Evolutionary conservation across 2,113 vertebrate genomes (phyloP).

Genomic region (Lophochroa leadbeateri): DNA sequence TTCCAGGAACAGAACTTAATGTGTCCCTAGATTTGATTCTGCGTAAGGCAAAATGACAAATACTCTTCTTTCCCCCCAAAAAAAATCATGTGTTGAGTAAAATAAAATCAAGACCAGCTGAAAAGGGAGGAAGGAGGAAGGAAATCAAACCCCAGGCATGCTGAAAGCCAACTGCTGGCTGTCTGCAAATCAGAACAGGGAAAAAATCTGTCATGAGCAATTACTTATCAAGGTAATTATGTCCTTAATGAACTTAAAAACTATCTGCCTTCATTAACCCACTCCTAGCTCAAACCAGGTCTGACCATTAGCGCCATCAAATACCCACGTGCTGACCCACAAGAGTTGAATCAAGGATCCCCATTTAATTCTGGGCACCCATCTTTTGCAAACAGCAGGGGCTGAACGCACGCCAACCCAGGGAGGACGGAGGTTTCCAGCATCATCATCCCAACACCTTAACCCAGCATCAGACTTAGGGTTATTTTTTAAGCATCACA

Average conservation of each 20-base stretch:
- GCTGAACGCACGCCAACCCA: not conserved
- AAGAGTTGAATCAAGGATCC: not conserved
- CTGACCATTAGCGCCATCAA: not conserved
- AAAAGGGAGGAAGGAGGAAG: not conserved
- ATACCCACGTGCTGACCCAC: not conserved
- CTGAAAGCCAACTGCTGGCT: not conserved
- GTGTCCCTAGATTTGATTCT: not conserved
- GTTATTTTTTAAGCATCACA: not conserved
- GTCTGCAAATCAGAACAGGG: not conserved
- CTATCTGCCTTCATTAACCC: not conserved
- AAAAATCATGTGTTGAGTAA: not conserved
- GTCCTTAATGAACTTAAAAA: not conserved
- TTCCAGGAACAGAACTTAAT: not conserved
- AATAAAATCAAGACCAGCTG: not conserved
- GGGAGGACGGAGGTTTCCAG: not conserved
- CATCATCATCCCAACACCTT: not conserved
- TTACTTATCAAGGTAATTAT: slow-evolving; percentile 6
- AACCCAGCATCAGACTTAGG: rapidly evolving
- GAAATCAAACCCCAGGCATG: not conserved
- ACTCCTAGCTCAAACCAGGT: rapidly evolving
- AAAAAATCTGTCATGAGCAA: not conserved
- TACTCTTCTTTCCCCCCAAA: not conserved
- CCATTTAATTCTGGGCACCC: not conserved
- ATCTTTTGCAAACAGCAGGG: not conserved
- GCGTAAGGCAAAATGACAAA: not conserved